These are phyloP conservation scores for Cyphomyrmex costatus DNA, from an alignment of 1,140 invertebrate species.

Conservation along the genomic window DNA sequence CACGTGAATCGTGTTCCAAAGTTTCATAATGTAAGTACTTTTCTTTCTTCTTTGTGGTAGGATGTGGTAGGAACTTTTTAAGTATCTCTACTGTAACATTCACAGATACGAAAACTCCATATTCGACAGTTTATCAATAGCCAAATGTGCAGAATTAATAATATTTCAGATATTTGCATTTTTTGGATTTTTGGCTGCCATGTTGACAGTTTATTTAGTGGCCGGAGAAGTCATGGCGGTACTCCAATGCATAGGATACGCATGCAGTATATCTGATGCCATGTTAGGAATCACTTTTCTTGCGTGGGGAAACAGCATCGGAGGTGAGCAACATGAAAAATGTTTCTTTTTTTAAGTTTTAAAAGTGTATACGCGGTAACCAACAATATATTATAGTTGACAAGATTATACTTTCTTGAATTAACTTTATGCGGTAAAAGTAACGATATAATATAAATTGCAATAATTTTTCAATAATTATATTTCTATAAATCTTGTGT, in stretches of 20 bases:
- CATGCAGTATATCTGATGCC: slow-evolving; percentile 89
- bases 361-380: not conserved
- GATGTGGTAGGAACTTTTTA: not conserved
- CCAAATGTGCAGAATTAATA: slow-evolving; percentile 5
- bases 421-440: not conserved
- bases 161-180: slow-evolving; percentile 88
- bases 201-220: slow-evolving; percentile 90
- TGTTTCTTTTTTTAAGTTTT: slow-evolving; percentile 6
- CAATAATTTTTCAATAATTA: slow-evolving; percentile 5
- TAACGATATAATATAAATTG: not conserved
- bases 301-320: slow-evolving; percentile 91
- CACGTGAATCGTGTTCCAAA: slow-evolving; percentile 75
- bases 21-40: slow-evolving; percentile 81
- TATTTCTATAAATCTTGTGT: not conserved
- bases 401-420: not conserved
- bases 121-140: not conserved
- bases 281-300: slow-evolving; percentile 91
- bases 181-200: slow-evolving; percentile 89
- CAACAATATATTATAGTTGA: not conserved
- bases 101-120: not conserved
- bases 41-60: not conserved
- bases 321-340: slow-evolving; percentile 86
- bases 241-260: slow-evolving; percentile 88
- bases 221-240: slow-evolving; percentile 90
- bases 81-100: not conserved